phyloP scores from a whole-genome alignment of 1,140 invertebrate genomes.

The Metopolophium dirhodum region DNA sequence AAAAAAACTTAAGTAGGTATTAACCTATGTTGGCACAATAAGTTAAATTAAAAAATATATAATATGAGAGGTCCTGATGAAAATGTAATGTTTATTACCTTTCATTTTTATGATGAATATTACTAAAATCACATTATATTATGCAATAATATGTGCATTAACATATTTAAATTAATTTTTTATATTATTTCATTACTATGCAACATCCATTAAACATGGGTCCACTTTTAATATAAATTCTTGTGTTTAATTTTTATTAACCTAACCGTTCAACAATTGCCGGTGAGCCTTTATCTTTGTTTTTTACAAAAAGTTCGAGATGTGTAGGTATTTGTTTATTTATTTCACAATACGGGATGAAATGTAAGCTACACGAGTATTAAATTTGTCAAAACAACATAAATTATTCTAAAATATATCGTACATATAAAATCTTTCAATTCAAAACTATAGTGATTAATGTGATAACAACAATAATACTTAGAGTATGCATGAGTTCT shows the following conservation, averaged over 20 bases:
- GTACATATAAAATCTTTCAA: neutral
- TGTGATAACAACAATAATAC: neutral
- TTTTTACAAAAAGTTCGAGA: neutral
- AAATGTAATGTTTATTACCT: neutral
- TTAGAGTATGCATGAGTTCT: too few species aligned
- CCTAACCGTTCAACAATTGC: neutral
- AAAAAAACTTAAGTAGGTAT: neutral
- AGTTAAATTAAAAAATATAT: neutral
- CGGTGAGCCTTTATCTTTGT: neutral
- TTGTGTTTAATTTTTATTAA: neutral
- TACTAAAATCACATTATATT: neutral
- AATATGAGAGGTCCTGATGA: neutral
- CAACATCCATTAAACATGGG: neutral
- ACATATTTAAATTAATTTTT: slow-evolving; percentile 1
- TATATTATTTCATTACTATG: neutral
- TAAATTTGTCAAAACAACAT: too few species aligned
- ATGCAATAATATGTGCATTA: neutral
- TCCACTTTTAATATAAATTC: neutral
- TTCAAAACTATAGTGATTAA: neutral
- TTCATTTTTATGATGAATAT: neutral
- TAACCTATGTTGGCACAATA: neutral
- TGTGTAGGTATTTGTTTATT: neutral
- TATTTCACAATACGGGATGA: neutral
- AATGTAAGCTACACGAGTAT: neutral
- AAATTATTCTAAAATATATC: too few species aligned